A percentile compares a stretch with the other conserved stretches of the same genome.
Conservation (phyloP, 1,140 invertebrate genomes). For the Halictus rubicundus region DNA sequence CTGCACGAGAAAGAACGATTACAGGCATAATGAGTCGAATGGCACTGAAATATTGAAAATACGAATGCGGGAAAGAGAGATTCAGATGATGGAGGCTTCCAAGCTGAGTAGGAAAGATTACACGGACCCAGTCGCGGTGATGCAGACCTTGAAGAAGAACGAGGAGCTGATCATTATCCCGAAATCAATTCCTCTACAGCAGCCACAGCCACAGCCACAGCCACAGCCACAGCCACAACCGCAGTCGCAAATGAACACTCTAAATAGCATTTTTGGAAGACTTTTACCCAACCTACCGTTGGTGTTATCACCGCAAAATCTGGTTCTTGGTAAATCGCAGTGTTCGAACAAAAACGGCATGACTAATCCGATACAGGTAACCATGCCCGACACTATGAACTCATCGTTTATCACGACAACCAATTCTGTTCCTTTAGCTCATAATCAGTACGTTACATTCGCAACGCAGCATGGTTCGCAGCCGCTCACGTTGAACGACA, state of each 20-base stretch:
- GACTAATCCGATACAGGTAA: neutral
- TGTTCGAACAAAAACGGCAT: constrained; percentile 1
- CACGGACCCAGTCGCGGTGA: constrained; percentile 66
- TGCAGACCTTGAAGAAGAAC: constrained; percentile 73
- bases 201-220: constrained; percentile 59
- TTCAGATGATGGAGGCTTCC: constrained; percentile 70
- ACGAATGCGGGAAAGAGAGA: constrained; percentile 74
- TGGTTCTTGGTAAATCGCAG: constrained; percentile 20
- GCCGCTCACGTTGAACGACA: constrained; percentile 65
- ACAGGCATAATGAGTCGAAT: constrained; percentile 70
- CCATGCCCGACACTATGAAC: neutral
- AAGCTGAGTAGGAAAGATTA: constrained; percentile 70
- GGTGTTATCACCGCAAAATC: constrained; percentile 59
- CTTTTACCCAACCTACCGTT: constrained; percentile 63
- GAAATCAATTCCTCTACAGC: constrained; percentile 59
- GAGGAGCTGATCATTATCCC: constrained; percentile 76
- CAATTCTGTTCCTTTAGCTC: constrained; percentile 4
- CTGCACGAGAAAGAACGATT: constrained; percentile 71
- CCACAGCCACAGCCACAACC: constrained; percentile 14
- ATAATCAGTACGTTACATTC: constrained; percentile 43
- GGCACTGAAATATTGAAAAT: constrained; percentile 68
- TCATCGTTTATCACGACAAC: neutral
- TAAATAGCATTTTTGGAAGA: constrained; percentile 61
- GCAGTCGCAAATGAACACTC: neutral
- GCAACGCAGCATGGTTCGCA: constrained; percentile 47